A percentile compares a stretch with the other conserved stretches of the same genome.
Conservation (phyloP, 2,113 vertebrate species). For the Anguilla rostrata region DNA sequence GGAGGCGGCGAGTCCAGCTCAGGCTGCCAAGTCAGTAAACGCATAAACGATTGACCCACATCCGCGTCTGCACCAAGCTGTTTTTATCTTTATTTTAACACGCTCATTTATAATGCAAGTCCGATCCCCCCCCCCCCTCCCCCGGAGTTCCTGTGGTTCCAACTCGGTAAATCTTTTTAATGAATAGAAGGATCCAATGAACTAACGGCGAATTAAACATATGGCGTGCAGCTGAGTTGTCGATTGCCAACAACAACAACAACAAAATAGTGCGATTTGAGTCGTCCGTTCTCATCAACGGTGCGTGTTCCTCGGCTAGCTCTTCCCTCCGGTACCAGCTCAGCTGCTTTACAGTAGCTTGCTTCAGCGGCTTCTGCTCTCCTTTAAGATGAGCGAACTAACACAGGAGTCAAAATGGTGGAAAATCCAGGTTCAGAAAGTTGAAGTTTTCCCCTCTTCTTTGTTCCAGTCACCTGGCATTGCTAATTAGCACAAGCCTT, state of each 20-base stretch:
- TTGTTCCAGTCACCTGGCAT: no score
- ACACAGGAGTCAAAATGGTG: no score
- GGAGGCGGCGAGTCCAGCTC: not conserved
- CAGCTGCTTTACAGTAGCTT: not conserved
- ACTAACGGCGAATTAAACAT: not conserved
- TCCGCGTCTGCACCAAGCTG: not conserved
- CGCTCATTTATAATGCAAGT: not conserved
- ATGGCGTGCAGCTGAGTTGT: not conserved
- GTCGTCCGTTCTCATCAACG: not conserved
- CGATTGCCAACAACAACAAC: not conserved
- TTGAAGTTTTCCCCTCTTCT: no score
- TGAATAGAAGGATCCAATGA: constrained; percentile 19
- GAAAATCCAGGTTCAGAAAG: no score
- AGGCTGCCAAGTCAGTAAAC: not conserved
- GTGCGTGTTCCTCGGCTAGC: not conserved
- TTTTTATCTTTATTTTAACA: no score
- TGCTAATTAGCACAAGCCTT: no score
- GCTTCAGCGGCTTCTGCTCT: not conserved
- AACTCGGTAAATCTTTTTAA: constrained; percentile 19
- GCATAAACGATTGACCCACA: not conserved
- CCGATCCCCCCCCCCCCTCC: not conserved
- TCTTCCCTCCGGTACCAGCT: not conserved
- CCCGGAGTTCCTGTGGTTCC: constrained; percentile 5
- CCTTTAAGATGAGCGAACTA: no score
- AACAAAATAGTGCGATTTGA: not conserved